Evolutionary conservation across 2,888 invertebrate genomes (phyloP).

Genomic region (Caenorhabditis angaria): DNA sequence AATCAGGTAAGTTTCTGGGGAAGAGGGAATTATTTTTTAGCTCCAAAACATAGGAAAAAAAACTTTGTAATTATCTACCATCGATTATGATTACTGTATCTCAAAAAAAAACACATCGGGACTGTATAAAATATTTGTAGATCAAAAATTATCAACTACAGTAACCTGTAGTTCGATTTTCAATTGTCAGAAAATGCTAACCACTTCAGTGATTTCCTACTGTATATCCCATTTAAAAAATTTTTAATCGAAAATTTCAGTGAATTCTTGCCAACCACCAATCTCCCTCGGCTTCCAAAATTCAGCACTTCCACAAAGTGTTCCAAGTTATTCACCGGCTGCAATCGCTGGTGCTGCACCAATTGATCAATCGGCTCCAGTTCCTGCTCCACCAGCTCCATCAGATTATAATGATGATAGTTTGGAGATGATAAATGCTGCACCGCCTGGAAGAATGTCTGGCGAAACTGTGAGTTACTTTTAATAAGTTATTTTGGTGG

Average conservation of each 20-base stretch:
- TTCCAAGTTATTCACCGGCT: constrained; percentile 1
- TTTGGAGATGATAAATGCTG: constrained; percentile 38
- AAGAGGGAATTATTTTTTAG: no score
- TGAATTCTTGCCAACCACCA: constrained; percentile 35
- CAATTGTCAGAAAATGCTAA: no score
- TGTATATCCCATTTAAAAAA: no score
- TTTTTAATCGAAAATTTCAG: not conserved
- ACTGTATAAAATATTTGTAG: no score
- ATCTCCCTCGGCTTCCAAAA: constrained; percentile 36
- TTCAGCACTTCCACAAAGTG: constrained; percentile 19
- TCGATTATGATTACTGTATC: no score
- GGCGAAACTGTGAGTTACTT: not conserved
- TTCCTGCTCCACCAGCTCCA: constrained; percentile 21
- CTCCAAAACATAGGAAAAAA: no score
- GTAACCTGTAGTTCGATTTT: no score
- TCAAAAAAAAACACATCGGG: no score
- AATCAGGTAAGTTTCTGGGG: not conserved
- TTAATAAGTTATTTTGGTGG: no score
- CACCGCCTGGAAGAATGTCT: not conserved
- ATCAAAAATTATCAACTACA: no score
- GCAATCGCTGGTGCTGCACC: constrained; percentile 10
- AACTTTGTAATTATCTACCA: no score
- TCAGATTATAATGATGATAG: constrained; percentile 9
- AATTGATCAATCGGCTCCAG: constrained; percentile 27
- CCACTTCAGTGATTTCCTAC: no score